Evolutionary conservation across 1,140 invertebrate genomes (phyloP).

Genomic region (Diuraphis noxia): DNA sequence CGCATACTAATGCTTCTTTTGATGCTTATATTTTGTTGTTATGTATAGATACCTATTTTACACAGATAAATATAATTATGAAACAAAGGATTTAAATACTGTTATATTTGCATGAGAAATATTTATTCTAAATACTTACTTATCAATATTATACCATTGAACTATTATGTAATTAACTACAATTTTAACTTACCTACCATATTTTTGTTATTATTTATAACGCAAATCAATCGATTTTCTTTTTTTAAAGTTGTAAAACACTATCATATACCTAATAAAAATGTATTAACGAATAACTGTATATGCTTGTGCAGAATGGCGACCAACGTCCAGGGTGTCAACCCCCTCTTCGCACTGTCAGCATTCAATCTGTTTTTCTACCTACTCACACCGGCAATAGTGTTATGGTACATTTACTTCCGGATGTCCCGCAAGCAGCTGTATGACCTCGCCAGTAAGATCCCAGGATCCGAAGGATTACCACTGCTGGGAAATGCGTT

Average conservation of each 20-base stretch:
- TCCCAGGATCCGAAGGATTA: constrained; percentile 71
- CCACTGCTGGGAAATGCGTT: constrained; percentile 74
- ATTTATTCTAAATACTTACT: neutral
- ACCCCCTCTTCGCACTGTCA: constrained; percentile 59
- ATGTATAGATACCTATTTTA: no score
- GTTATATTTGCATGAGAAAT: neutral
- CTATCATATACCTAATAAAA: neutral
- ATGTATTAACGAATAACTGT: neutral
- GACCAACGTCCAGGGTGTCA: constrained; percentile 37
- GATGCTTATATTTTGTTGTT: neutral
- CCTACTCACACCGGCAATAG: constrained; percentile 69
- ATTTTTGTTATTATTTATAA: neutral
- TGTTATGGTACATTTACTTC: constrained; percentile 75
- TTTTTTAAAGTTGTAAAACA: neutral
- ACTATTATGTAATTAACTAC: no score
- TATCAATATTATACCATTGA: neutral
- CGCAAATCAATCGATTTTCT: neutral
- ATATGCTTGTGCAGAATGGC: constrained; percentile 31
- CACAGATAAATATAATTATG: neutral
- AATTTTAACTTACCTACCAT: neutral
- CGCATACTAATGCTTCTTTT: neutral
- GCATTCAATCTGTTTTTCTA: constrained; percentile 69
- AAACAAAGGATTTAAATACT: neutral
- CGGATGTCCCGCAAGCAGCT: constrained; percentile 70
- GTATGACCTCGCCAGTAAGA: constrained; percentile 70